Evolutionary conservation across 2,113 vertebrate species (phyloP), one percentile per base, ranked within the genome.

Genomic region (Xiphophorus hellerii): DNA sequence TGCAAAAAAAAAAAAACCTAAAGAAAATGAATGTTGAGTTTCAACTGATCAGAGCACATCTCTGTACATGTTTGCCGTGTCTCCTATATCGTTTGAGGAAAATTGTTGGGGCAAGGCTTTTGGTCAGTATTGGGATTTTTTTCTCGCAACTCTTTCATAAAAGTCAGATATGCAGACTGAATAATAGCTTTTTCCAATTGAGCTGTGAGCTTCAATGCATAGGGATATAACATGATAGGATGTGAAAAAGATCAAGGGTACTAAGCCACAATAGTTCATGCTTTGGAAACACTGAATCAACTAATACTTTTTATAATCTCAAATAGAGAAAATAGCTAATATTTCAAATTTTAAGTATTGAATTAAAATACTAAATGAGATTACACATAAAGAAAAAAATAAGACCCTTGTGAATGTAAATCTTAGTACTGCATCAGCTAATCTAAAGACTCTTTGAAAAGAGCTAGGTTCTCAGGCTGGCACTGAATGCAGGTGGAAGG

Each of bases 401-500:
- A 9, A 30, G 13, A 31, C 29, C 15, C 20, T 30, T 30, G 25
- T n/a, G 35, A 48, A 48, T 48, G 17, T 48, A 48, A 48, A 48
- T 48, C 5, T 5, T 48, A 6, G 17, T 20, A 17, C 14, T 48
- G 17, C 15, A 48, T 48, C 44, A 48, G 14, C 44, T 48, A 5
- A 20, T 48, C 44, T 44, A 15, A 44, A 44, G 44, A 20, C 5
- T 48, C 15, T 48, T 7, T 48, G 17, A 20, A 42, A 48, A 48
- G 44, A 48, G 35, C 35, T 29, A 20, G 72, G 71, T 71, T 69
- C 22, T 48, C 76, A 60, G 20, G 42, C 70, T 73, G 88, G 78
- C 70, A 81, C 48, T 44, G 29, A 83, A 76, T 65, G 75, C 82
- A 91, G 81, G 84, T 91, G 80, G 73, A 71, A 70, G 9, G 35